Evolutionary conservation across 2,113 vertebrate species (phyloP).

Genomic region (Cariama cristata): DNA sequence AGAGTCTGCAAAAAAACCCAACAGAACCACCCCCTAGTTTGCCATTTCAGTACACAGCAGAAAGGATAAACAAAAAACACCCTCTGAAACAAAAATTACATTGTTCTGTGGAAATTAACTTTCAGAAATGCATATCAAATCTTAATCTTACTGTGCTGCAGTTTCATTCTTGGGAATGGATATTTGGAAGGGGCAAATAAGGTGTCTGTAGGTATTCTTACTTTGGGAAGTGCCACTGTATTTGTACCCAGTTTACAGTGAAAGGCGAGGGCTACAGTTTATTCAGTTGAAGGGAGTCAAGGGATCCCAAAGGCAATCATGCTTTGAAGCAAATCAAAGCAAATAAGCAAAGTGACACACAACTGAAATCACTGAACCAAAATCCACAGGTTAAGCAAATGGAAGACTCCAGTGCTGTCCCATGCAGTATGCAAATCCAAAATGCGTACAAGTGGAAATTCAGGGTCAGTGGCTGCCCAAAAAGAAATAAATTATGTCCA

Average conservation of each 20-base stretch:
- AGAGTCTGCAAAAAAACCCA: neutral
- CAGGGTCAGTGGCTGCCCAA: neutral
- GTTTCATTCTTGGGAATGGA: neutral
- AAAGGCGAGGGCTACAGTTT: neutral
- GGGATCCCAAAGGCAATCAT: neutral
- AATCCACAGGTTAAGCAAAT: neutral
- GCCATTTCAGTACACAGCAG: neutral
- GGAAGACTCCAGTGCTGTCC: neutral
- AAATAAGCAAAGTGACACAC: neutral
- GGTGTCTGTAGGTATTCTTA: neutral
- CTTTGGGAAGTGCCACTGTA: neutral
- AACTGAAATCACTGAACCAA: neutral
- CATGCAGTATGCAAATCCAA: neutral
- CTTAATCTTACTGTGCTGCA: neutral
- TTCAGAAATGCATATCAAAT: neutral
- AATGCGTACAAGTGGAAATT: neutral
- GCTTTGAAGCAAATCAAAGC: neutral
- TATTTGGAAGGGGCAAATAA: neutral
- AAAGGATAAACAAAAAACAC: neutral
- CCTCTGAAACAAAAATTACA: neutral
- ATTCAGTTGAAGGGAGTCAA: neutral
- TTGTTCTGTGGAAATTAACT: neutral
- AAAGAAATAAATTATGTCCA: neutral
- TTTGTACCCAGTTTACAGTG: neutral
- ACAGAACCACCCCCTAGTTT: neutral